Evolutionary conservation across 2,888 invertebrate genomes (phyloP), one percentile per base, ranked within the genome.

Genomic region (Mythimna pallens): DNA sequence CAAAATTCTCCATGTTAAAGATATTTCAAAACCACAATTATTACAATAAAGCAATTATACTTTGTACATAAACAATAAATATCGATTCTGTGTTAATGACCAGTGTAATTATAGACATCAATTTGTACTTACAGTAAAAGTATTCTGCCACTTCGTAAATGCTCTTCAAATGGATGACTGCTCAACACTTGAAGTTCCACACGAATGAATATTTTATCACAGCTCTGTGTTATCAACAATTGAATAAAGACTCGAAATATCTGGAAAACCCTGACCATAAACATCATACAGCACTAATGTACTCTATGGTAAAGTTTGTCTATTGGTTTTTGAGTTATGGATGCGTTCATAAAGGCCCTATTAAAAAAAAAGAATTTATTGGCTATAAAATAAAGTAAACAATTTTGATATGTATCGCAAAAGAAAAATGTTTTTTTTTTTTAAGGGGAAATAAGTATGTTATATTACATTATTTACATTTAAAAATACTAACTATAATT

Each of bases 211-310:
- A 12, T 25, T 55, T 55, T 55, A 22, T 9, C 20, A 3, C 7
- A 2, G 30, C 8, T 20, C 3, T 3, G 20, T 36, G 2, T 36
- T 54, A 54, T 22, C 22, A 12, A 54, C 5, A 10, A 54, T 12
- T 10, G 36, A 36, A 43, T 10, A 43, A 12, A 54, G 6, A 55
- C 22, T 55, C 25, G 54, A 25, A 25, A 22, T 14, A 12, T 55
- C 57, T 57, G 57, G 57, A 57, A 57, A 57, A 30, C 8, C 57
- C 57, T 30, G 57, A 57, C 30, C 57, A 30, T 57, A 57, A 30
- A 57, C 9, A 8, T 7, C 30, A 57, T 3, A 25, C 9, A 57
- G 30, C 8, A 17, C 9, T 25, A 17, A 17, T 30, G 6, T 57
- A 17, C 55, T 25, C n/a, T 57, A 57, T 57, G 55, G 14, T 57